Base-by-base conservation (phyloP, 2,113 vertebrate genomes). In the Sinosuthora webbiana region DNA sequence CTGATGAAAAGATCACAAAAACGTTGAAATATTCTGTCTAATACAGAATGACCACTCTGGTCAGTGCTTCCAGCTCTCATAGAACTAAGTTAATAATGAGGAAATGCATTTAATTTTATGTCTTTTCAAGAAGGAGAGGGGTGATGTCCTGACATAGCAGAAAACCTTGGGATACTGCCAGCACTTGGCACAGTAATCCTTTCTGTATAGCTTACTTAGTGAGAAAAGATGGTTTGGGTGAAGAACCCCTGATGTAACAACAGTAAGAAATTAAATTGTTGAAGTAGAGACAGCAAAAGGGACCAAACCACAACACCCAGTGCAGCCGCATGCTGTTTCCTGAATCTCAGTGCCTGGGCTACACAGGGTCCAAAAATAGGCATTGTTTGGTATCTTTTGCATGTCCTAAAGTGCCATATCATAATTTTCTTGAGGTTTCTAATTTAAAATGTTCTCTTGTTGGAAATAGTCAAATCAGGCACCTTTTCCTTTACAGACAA, bases 121-220 rank as follows among this genome's bases (percentile, higher is more conserved):
- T 15, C 20, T 65, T 90, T 92, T 78, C 39, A 91, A 70, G 52
- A 76, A 79, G 50, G 41, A 91, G 71, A 81, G n/a, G 59, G 75
- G 35, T 92, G 79, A 83, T 78, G n/a, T 67, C 90, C 88, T 93
- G 92, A 95, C 85, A 92, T 42, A 70, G 94, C 81, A 94, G 70
- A 95, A 96, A 77, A 49, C 19, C 42, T 33, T 91, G 84, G 82
- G 52, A 73, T 18, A 24, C 10, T n/a, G 75, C 87, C 85, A 95
- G 71, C 47, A 77, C 60, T 83, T 90, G 92, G 85, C 90, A 83
- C 28, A 59, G 52, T 22, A 63, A 80, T 56, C 13, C 18, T 77
- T 90, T 91, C 52, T 41, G 24, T 78, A n/a, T 13, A 68, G 68
- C 35, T 95, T 81, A 77, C 1, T 0, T 44, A 59, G 59, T 39